These are phyloP conservation scores for Dryomyza anilis DNA, from an alignment of 2,888 invertebrate species.

Conservation along the genomic window DNA sequence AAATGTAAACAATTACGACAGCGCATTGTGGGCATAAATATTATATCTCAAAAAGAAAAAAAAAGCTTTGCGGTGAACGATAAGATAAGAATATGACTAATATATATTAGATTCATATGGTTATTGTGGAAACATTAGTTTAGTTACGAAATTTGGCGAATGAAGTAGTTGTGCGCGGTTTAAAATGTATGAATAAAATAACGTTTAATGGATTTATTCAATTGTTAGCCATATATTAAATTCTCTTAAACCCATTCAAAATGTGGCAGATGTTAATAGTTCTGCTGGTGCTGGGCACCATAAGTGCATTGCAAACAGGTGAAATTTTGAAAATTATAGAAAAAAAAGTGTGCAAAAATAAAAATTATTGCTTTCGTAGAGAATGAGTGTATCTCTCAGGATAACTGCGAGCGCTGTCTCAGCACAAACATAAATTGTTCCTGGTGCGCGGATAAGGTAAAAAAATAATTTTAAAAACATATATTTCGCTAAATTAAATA, in stretches of 20 bases:
- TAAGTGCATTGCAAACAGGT: slow-evolving; percentile 3
- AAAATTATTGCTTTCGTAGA: slow-evolving; percentile 38
- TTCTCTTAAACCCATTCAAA: neutral
- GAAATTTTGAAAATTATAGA: too few species aligned
- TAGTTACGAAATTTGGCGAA: too few species aligned
- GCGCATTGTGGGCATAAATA: too few species aligned
- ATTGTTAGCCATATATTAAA: neutral
- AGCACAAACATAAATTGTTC: slow-evolving; percentile 50
- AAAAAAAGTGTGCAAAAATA: neutral
- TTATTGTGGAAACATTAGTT: too few species aligned
- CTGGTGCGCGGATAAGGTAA: slow-evolving; percentile 60
- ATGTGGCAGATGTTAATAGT: neutral
- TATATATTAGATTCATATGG: too few species aligned
- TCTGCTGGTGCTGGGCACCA: neutral
- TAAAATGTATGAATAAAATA: neutral
- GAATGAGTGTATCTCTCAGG: slow-evolving; percentile 49
- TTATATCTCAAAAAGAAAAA: too few species aligned
- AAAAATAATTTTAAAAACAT: slow-evolving; percentile 1
- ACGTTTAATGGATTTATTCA: neutral
- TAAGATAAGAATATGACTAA: too few species aligned
- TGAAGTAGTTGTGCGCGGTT: too few species aligned
- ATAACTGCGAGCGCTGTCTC: slow-evolving; percentile 53
- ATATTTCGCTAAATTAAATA: neutral
- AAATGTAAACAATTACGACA: too few species aligned
- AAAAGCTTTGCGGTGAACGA: too few species aligned